These are phyloP conservation scores for Copidosoma aretas DNA, from an alignment of 2,888 invertebrate species.

Conservation along the genomic window DNA sequence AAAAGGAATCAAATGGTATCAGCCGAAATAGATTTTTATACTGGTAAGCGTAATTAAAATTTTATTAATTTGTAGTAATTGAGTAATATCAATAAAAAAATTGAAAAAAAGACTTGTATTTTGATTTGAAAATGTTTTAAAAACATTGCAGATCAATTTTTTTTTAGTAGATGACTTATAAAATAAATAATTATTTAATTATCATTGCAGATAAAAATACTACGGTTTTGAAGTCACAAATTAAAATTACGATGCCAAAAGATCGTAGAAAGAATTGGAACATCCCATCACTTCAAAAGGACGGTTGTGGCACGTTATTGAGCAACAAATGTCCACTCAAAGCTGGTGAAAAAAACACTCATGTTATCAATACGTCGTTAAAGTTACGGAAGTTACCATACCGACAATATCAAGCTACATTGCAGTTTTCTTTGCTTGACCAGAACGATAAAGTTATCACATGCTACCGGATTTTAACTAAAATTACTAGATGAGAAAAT, in stretches of 20 bases:
- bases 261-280: no score
- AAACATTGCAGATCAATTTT: no score
- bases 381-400: constrained; percentile 41
- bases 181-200: no score
- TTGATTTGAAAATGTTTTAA: no score
- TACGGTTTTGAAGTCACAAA: neutral
- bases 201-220: neutral
- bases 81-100: no score
- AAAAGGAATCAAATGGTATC: neutral
- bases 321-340: constrained; percentile 54
- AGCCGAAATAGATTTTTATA: neutral
- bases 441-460: constrained; percentile 39
- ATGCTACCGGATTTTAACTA: constrained; percentile 44
- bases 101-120: no score
- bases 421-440: constrained; percentile 48
- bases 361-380: constrained; percentile 50
- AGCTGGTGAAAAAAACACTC: constrained; percentile 50
- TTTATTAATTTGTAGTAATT: no score
- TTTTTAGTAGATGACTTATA: no score
- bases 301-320: constrained; percentile 50
- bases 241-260: neutral
- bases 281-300: constrained; percentile 44
- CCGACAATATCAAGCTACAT: constrained; percentile 44
- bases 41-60: neutral
- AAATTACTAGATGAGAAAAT: neutral